These are phyloP conservation scores for Lottia gigantea DNA, from an alignment of 2,888 invertebrate species.

Conservation along the genomic window DNA sequence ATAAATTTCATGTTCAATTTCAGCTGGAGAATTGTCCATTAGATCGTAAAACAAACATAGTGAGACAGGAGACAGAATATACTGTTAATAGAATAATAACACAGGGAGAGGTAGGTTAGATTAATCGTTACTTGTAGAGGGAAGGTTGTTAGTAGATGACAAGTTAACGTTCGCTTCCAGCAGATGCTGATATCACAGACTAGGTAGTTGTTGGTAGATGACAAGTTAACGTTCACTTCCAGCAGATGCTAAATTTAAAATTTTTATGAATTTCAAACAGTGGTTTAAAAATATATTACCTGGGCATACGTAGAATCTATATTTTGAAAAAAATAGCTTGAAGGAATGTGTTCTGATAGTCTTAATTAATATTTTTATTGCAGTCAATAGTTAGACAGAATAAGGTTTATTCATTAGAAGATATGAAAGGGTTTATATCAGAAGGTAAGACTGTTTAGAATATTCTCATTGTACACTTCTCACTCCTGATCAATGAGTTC, in stretches of 20 bases:
- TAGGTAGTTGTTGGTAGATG: no score
- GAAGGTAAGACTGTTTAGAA: slow-evolving; percentile 53
- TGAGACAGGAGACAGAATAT: slow-evolving; percentile 52
- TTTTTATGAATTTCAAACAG: no score
- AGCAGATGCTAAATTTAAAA: no score
- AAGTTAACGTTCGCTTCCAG: no score
- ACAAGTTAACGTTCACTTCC: no score
- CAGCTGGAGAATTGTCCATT: slow-evolving; percentile 66
- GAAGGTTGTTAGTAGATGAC: no score
- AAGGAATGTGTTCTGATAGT: no score
- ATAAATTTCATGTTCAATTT: slow-evolving; percentile 32
- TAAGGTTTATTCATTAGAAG: slow-evolving; percentile 47
- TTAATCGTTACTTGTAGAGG: neutral
- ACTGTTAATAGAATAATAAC: slow-evolving; percentile 61
- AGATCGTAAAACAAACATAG: slow-evolving; percentile 65
- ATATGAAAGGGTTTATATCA: slow-evolving; percentile 67
- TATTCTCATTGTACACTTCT: neutral
- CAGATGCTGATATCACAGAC: no score
- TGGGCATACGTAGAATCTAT: neutral
- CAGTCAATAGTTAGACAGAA: slow-evolving; percentile 62
- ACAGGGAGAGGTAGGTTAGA: slow-evolving; percentile 62
- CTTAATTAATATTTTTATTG: no score
- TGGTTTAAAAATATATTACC: no score
- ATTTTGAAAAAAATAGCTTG: slow-evolving; percentile 11
- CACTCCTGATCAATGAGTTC: no score